Percentiles rank a stretch among this genome's conserved stretches.
phyloP scores from a whole-genome alignment of 2,113 vertebrate species.

The Polypterus bichir region DNA sequence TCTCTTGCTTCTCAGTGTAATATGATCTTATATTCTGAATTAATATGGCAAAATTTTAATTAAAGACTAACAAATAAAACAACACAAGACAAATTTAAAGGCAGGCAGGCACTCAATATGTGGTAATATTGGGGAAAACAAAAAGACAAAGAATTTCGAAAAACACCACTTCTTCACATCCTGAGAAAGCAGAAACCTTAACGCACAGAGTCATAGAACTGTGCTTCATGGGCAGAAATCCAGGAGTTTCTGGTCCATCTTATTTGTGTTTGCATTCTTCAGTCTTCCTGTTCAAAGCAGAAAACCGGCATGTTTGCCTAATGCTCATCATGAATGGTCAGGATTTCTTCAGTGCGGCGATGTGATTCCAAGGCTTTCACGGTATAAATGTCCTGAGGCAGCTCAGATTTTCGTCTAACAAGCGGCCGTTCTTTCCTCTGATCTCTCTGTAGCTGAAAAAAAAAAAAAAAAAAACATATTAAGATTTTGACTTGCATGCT shows the following conservation, averaged over 20 bases:
- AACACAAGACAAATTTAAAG: constrained; percentile 17
- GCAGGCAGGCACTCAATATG: constrained; percentile 4
- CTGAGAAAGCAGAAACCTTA: constrained; percentile 31
- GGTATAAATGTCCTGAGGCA: constrained; percentile 89
- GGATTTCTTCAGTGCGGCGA: constrained; percentile 78
- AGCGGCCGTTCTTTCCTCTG: constrained; percentile 76
- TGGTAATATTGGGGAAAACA: constrained; percentile 9
- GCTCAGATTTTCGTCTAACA: constrained; percentile 89
- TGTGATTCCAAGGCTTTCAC: constrained; percentile 89
- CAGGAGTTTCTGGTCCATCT: constrained; percentile 16
- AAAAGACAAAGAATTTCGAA: neutral
- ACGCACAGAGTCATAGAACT: constrained; percentile 5
- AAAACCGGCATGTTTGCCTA: constrained; percentile 40
- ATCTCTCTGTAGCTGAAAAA: constrained; percentile 68
- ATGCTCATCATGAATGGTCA: constrained; percentile 75
- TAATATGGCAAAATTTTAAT: neutral
- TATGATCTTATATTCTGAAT: neutral
- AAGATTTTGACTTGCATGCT: no score
- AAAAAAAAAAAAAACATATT: neutral
- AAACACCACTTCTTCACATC: constrained; percentile 14
- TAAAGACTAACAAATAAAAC: constrained; percentile 1
- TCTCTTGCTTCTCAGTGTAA: neutral
- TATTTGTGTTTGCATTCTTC: constrained; percentile 25
- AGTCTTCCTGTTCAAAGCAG: constrained; percentile 13
- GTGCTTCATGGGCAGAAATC: constrained; percentile 15